Base-by-base conservation (phyloP, 1,140 invertebrate genomes). In the Linepithema humile region DNA sequence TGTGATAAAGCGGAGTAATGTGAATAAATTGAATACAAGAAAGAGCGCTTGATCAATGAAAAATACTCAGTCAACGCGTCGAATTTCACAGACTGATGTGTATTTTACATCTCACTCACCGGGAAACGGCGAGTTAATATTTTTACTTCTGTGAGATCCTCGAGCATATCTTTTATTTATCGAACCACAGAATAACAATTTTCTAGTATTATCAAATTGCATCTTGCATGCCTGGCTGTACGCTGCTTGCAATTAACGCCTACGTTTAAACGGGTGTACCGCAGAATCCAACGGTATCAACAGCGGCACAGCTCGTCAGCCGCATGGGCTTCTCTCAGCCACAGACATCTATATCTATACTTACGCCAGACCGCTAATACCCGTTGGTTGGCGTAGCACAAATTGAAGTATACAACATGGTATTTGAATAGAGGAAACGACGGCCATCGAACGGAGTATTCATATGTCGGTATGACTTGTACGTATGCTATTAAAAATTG, bases 241-340 rank as follows among this genome's bases (percentile, higher is more conserved):
- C 23, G 69, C 32, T 23, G 48, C 6, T 80, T 55, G 75, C 64
- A 80, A 80, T 80, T 80, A 80, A 69, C 64, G 50, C 75, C 64
- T 69, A 20, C 45, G 23, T 80, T 38, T 70, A 70, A 80, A 80
- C 48, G 45, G 62, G 64, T 50, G 26, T 43, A 70, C 75, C 75
- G 48, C 75, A 80, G 75, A 69, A 80, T 57, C 57, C 50, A 80
- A 80, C 75, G 64, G 75, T 80, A 80, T 57, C 64, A 70, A 40
- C 64, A 55, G 64, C 45, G 62, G 75, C 75, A 35, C 35, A 53
- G 32, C 75, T 69, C 62, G 35, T 64, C 45, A 78, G 62, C 48
- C 48, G 35, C 38, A 64, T 38, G 43, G 20, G 43, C 20, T 65
- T 53, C 74, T 77, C 62, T 50, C 60, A 23, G 74, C 74, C 74